Percentiles rank a stretch among this genome's conserved stretches.
phyloP scores from a whole-genome alignment of 1,140 invertebrate genomes.

The Drosophila arizonae region DNA sequence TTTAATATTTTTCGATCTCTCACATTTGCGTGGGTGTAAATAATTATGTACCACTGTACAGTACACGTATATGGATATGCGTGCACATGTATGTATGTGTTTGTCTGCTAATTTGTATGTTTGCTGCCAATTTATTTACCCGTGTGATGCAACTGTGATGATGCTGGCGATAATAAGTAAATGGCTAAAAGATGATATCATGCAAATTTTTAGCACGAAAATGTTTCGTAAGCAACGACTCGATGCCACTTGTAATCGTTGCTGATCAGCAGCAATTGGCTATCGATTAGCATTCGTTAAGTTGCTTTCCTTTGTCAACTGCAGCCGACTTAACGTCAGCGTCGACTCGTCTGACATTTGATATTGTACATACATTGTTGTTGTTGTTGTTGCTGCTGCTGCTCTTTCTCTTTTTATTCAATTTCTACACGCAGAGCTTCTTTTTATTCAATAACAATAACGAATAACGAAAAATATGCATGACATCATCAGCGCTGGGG shows the following conservation, averaged over 20 bases:
- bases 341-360: conserved; percentile 36
- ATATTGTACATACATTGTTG: conserved; percentile 28
- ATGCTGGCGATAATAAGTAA: conserved; percentile 33
- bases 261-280: conserved; percentile 34
- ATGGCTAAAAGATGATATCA: conserved; percentile 42
- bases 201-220: conserved; percentile 41
- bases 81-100: conserved; percentile 16
- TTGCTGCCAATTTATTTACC: conserved; percentile 32
- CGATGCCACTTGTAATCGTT: conserved; percentile 26
- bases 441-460: conserved; percentile 73
- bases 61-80: background rate
- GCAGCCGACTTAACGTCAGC: conserved; percentile 16
- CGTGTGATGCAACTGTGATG: conserved; percentile 35
- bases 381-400: conserved; percentile 24
- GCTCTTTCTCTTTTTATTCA: conserved; percentile 48
- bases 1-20: background rate
- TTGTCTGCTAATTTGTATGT: conserved; percentile 28
- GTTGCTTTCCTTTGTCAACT: conserved; percentile 1
- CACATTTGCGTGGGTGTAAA: conserved; percentile 11
- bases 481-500: conserved; percentile 67
- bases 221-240: conserved; percentile 24
- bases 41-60: conserved; percentile 27
- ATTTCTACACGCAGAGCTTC: conserved; percentile 53
- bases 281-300: conserved; percentile 38
- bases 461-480: conserved; percentile 73